A percentile compares a stretch with the other conserved stretches of the same genome.
phyloP scores from a whole-genome alignment of 2,797 vertebrate species.

The Rhincodon typus region DNA sequence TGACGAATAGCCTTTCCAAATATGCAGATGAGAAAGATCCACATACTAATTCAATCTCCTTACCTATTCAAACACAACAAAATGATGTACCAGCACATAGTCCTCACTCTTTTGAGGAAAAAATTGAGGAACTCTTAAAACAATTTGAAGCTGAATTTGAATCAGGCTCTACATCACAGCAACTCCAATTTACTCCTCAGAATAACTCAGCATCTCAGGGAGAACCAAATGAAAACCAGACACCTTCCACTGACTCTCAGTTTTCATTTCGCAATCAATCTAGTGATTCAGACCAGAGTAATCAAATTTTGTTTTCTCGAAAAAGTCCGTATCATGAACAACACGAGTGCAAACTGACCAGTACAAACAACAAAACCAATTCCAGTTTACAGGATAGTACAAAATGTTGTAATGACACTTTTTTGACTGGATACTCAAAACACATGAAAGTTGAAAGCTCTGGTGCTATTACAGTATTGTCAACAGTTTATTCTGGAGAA shows the following conservation, averaged over 20 bases:
- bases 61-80: background rate
- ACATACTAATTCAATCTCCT: background rate
- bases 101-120: conserved; percentile 73
- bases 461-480: conserved; percentile 84
- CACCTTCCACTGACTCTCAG: conserved; percentile 44
- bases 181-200: conserved; percentile 49
- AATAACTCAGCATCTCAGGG: conserved; percentile 49
- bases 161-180: conserved; percentile 56
- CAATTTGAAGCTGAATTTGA: conserved; percentile 95
- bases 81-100: conserved; percentile 37
- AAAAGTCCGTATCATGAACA: background rate
- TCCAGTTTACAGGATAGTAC: background rate
- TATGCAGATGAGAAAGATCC: conserved; percentile 38
- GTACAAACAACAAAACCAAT: background rate
- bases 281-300: too few species aligned
- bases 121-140: conserved; percentile 87
- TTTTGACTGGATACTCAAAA: conserved; percentile 61
- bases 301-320: background rate
- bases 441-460: conserved; percentile 88
- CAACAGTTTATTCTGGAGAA: conserved; percentile 76
- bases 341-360: background rate
- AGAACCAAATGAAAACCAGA: conserved; percentile 43
- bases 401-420: conserved; percentile 8
- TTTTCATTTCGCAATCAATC: conserved; percentile 48
- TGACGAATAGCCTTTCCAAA: conserved; percentile 42